Evolutionary conservation across 2,888 invertebrate genomes (phyloP), one percentile per base, ranked within the genome.

Genomic region (Drosophila prolongata): DNA sequence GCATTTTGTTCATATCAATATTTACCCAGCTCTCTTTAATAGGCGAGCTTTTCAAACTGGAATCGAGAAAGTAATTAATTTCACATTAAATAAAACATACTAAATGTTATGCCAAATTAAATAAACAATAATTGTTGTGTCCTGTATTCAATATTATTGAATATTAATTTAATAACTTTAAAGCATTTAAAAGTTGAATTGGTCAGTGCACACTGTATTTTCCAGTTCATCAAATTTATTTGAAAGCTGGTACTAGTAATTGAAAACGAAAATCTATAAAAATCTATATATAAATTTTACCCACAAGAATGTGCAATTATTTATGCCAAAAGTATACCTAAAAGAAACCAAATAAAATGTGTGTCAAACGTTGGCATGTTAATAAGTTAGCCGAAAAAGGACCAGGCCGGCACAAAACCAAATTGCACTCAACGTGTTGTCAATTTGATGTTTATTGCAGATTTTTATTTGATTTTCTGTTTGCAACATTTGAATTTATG

Each of bases 391-490:
- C 1, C 6, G 38, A 4, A 42, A 50, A 40, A 24, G 50, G 42
- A 42, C 52, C 8, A 24, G 14, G 27, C 5, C 43, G n/a, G 1
- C 37, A 13, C 27, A 52, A 19, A 24, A 10, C 44, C 24, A 47
- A 47, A 69, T 59, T 78, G 61, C 58, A 38, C 57, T 50, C 61
- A 84, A 78, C 75, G 77, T 82, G 78, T 77, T 83, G 83, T 83
- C 87, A 82, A 84, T 84, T 87, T 87, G 69, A 82, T 77, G 77
- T 83, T 83, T 87, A 87, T 85, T 79, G 80, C 83, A 79, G 76
- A 82, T 76, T 85, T 87, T 83, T 72, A 87, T 83, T 83, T 83
- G 86, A 87, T 86, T 83, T 85, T 72, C 81, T 87, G 77, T 37
- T 67, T 34, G 68, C 61, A 69, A 53, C 77, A 79, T 83, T 85